phyloP scores from a whole-genome alignment of 2,113 vertebrate species.

The Spea multiplicata region DNA sequence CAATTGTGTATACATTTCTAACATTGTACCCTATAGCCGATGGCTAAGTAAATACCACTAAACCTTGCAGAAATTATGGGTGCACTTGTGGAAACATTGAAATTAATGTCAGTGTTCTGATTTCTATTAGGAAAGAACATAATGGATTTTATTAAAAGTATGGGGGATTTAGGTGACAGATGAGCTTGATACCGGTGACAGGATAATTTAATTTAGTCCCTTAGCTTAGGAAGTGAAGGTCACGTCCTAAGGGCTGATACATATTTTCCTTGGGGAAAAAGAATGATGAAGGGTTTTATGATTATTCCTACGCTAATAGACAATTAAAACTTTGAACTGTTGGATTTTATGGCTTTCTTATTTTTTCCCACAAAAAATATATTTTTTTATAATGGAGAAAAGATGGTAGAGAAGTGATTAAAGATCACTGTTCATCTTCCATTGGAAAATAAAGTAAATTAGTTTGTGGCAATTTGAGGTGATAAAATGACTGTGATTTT shows the following conservation, averaged over 20 bases:
- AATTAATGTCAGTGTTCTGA: background rate
- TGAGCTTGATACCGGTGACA: slow-evolving; percentile 45
- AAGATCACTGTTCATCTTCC: background rate
- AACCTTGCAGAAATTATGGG: background rate
- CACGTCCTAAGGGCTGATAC: slow-evolving; percentile 51
- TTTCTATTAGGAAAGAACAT: slow-evolving; percentile 37
- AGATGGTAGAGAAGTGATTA: slow-evolving; percentile 5
- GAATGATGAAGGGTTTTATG: slow-evolving; percentile 55
- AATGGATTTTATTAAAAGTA: slow-evolving; percentile 15
- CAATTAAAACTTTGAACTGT: slow-evolving; percentile 32
- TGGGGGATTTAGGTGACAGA: slow-evolving; percentile 34
- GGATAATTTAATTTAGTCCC: slow-evolving; percentile 52
- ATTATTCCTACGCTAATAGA: slow-evolving; percentile 50
- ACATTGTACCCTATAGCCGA: too few relatives aligned
- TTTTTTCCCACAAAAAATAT: slow-evolving; percentile 3
- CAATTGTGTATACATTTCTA: too few relatives aligned
- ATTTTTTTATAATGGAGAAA: slow-evolving; percentile 16
- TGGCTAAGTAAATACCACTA: too few relatives aligned
- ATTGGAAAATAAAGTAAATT: background rate
- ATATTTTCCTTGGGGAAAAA: slow-evolving; percentile 45
- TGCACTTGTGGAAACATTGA: slow-evolving; percentile 14
- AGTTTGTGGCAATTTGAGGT: too few relatives aligned
- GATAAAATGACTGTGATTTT: too few relatives aligned
- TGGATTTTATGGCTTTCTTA: background rate
- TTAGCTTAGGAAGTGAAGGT: slow-evolving; percentile 54